Percentiles rank a stretch among this genome's conserved stretches.
These are phyloP conservation scores for Linurgus olivaceus DNA, from an alignment of 2,797 vertebrate genomes.

Conservation along the genomic window DNA sequence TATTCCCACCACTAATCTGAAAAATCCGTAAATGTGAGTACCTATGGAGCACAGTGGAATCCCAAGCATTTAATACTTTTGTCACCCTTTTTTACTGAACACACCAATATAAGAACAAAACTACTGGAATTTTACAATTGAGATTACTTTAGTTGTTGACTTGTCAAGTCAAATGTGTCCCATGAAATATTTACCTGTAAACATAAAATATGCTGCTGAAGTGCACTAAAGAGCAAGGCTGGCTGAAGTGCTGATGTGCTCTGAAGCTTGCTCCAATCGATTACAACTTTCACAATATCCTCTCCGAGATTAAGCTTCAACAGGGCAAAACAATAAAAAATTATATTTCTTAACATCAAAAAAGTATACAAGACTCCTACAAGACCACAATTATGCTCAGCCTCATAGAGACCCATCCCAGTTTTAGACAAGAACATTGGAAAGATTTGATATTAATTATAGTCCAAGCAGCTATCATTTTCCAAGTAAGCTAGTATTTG, in stretches of 20 bases:
- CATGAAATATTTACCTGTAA: constrained; percentile 86
- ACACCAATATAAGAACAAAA: neutral
- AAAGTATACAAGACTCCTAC: constrained; percentile 11
- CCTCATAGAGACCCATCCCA: neutral
- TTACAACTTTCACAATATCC: constrained; percentile 84
- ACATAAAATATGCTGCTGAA: constrained; percentile 87
- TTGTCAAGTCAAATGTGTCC: constrained; percentile 1
- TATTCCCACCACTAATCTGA: constrained; percentile 48
- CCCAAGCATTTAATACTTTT: neutral
- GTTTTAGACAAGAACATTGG: neutral
- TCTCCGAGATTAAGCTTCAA: constrained; percentile 84
- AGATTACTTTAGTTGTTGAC: constrained; percentile 28
- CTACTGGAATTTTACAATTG: neutral
- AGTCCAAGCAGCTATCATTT: neutral
- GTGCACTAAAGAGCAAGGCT: constrained; percentile 76
- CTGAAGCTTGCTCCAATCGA: constrained; percentile 79
- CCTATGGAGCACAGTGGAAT: constrained; percentile 7
- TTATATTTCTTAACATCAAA: constrained; percentile 16
- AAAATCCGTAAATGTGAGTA: neutral
- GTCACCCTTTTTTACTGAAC: neutral
- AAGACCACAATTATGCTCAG: neutral
- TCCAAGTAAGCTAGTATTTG: neutral
- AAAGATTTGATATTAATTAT: neutral
- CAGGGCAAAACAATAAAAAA: constrained; percentile 66
- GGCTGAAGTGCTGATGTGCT: constrained; percentile 76